Percentiles rank a stretch among this genome's conserved stretches.
Evolutionary conservation across 1,140 invertebrate species (phyloP).

Genomic region (Ephestia elutella): DNA sequence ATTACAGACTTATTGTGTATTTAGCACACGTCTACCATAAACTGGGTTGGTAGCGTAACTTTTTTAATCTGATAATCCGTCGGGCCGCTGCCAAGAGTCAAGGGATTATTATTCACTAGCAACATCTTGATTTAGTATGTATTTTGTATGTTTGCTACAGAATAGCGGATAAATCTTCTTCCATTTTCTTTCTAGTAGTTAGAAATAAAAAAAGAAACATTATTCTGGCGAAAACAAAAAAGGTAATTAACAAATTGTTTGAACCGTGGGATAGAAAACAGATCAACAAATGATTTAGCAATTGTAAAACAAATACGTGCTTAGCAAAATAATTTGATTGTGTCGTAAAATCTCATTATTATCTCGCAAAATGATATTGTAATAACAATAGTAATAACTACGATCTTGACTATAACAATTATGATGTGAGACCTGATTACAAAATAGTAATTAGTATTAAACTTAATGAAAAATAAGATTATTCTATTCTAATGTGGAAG

Average conservation of each 20-base stretch:
- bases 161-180: background rate
- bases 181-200: too few relatives aligned
- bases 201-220: background rate
- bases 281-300: background rate
- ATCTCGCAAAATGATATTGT: background rate
- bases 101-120: background rate
- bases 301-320: background rate
- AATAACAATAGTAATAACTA: background rate
- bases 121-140: background rate
- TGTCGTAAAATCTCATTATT: background rate
- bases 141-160: background rate
- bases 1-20: background rate
- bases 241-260: background rate
- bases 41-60: background rate
- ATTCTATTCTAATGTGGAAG: too few relatives aligned
- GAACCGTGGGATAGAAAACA: background rate
- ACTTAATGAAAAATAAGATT: too few relatives aligned
- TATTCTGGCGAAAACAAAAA: background rate
- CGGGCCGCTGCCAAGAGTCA: slow-evolving; percentile 13
- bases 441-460: background rate
- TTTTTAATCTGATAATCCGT: slow-evolving; percentile 17
- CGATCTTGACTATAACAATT: background rate
- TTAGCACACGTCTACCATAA: background rate
- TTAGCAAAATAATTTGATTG: background rate
- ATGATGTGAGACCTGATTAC: background rate